These are phyloP conservation scores for Tolmerus cingulatus DNA, from an alignment of 2,888 invertebrate species.

Conservation along the genomic window DNA sequence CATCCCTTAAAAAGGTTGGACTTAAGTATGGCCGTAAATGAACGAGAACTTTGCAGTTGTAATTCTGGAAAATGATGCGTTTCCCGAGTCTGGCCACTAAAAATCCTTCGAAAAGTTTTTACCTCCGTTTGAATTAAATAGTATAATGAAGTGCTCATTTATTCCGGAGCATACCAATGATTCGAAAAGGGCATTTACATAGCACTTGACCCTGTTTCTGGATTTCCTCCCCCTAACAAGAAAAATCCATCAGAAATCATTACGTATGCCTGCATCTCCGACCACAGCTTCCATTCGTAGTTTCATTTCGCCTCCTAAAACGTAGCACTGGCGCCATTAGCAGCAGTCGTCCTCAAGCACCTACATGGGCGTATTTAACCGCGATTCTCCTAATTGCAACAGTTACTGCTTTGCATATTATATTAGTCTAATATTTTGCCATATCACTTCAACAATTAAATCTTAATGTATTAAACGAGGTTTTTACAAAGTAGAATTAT, in stretches of 20 bases:
- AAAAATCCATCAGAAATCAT: slow-evolving; percentile 32
- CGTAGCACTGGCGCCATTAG: background rate
- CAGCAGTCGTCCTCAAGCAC: background rate
- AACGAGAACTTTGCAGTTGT: background rate
- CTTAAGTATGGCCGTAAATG: background rate
- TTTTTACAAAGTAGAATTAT: too few species aligned
- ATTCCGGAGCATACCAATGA: background rate
- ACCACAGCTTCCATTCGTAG: background rate
- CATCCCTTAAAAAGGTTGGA: background rate
- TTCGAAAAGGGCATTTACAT: slow-evolving; percentile 12
- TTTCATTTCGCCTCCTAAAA: background rate
- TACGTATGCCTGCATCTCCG: background rate
- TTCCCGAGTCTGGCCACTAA: background rate
- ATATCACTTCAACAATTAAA: too few species aligned
- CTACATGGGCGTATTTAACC: background rate
- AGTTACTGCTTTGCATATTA: too few species aligned
- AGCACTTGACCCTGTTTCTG: background rate
- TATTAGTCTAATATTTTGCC: too few species aligned
- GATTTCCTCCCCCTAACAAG: background rate
- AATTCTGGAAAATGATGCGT: background rate
- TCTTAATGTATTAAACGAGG: too few species aligned
- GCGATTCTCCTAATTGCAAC: too few species aligned
- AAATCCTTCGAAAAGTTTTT: background rate
- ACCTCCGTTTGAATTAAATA: background rate
- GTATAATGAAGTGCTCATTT: background rate